A percentile compares a stretch with the other conserved stretches of the same genome.
Conservation (phyloP, 1,140 invertebrate species). For the Lasaia peninsularis region DNA sequence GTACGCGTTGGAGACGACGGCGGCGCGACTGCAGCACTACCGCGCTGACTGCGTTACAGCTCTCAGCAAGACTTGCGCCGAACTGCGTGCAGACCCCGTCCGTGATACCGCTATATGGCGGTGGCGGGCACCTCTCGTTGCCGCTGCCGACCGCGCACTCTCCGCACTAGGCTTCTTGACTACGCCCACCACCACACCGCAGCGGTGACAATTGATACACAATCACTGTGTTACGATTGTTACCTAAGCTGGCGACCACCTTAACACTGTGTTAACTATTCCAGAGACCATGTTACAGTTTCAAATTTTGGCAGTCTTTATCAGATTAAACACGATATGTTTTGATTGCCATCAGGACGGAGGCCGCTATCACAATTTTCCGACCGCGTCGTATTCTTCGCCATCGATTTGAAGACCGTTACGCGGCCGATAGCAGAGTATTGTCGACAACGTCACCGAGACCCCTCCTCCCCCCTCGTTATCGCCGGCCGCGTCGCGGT, state of each 20-base stretch:
- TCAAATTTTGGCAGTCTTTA: not conserved
- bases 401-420: not conserved
- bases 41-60: constrained; percentile 94
- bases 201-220: constrained; percentile 40
- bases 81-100: constrained; percentile 89
- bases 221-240: not conserved
- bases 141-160: constrained; percentile 83
- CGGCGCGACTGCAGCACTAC: constrained; percentile 96
- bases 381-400: not conserved
- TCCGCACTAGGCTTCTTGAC: constrained; percentile 85
- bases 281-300: no score
- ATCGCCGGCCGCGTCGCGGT: not conserved
- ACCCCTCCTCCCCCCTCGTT: not conserved
- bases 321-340: not conserved
- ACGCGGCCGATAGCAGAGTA: not conserved
- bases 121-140: constrained; percentile 87
- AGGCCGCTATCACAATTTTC: no score
- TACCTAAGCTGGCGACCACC: no score
- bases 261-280: no score
- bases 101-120: constrained; percentile 93
- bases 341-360: not conserved
- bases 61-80: constrained; percentile 90
- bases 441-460: not conserved
- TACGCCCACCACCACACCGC: constrained; percentile 28
- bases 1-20: constrained; percentile 88